phyloP scores from a whole-genome alignment of 1,140 invertebrate genomes.

The Agrilus planipennis region DNA sequence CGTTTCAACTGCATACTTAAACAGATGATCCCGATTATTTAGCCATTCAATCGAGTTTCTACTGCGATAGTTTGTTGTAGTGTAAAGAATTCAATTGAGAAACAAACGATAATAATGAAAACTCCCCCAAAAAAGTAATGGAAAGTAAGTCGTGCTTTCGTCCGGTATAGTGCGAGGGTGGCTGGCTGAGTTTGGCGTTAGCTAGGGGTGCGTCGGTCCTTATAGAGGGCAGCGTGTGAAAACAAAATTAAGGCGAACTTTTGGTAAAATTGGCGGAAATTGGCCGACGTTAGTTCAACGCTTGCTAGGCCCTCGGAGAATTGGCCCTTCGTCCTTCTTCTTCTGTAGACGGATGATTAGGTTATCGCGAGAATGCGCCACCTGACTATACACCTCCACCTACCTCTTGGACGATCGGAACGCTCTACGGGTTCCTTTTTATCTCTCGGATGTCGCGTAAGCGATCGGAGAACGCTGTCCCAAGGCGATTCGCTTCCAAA shows the following conservation, averaged over 20 bases:
- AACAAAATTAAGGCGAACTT: conserved; percentile 47
- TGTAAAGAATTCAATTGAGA: no score
- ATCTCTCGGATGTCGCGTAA: conserved; percentile 12
- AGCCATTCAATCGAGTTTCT: no score
- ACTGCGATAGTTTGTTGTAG: no score
- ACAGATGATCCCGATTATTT: no score
- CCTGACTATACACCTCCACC: conserved; percentile 18
- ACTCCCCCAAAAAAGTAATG: no score
- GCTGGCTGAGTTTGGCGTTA: no score
- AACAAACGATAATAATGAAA: no score
- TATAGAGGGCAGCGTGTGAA: conserved; percentile 34
- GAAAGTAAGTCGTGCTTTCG: no score
- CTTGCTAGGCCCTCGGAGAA: conserved; percentile 11
- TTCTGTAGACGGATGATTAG: conserved; percentile 15
- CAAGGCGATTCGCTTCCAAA: conserved; percentile 13
- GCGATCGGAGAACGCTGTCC: conserved; percentile 10
- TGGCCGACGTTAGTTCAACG: conserved; percentile 32
- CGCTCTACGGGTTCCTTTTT: conserved; percentile 12
- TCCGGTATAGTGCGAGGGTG: no score
- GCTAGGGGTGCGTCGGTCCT: conserved; percentile 18
- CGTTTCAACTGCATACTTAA: no score
- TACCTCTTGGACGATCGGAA: conserved; percentile 10
- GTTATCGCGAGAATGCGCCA: conserved; percentile 13
- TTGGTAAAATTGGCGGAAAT: conserved; percentile 44
- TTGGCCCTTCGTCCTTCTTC: no score